phyloP scores from a whole-genome alignment of 2,797 vertebrate genomes.

The Diplodus puntazzo region DNA sequence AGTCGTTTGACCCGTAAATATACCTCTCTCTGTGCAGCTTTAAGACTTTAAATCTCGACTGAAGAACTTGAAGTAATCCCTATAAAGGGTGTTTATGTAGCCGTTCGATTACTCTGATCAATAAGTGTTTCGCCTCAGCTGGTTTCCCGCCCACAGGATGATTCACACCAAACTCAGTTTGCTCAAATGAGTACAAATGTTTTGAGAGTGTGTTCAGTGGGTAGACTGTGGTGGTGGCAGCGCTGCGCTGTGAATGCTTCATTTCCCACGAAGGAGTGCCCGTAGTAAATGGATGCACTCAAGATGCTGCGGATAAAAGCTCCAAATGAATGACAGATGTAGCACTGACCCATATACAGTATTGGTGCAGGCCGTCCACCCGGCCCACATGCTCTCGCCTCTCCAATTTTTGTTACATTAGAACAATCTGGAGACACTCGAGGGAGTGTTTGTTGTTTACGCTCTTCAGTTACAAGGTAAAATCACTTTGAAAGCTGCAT shows the following conservation, averaged over 20 bases:
- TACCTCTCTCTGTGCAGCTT: constrained; percentile 1
- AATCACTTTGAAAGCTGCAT: constrained; percentile 39
- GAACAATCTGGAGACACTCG: constrained; percentile 50
- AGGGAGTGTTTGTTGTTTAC: constrained; percentile 36
- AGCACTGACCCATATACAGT: constrained; percentile 39
- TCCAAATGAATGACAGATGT: constrained; percentile 60
- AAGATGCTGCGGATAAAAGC: constrained; percentile 67
- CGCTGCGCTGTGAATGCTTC: constrained; percentile 35
- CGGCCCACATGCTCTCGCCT: constrained; percentile 23
- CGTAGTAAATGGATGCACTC: constrained; percentile 68
- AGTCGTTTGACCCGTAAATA: background rate
- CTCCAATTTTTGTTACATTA: constrained; percentile 51
- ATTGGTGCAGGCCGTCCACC: constrained; percentile 23
- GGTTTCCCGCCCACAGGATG: constrained; percentile 6
- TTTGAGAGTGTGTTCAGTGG: constrained; percentile 22
- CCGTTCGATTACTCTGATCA: constrained; percentile 7
- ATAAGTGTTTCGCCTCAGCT: constrained; percentile 14
- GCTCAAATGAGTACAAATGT: constrained; percentile 33
- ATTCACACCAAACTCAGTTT: constrained; percentile 19
- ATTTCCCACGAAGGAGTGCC: constrained; percentile 50
- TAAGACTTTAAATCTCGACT: background rate
- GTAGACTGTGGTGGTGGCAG: constrained; percentile 26
- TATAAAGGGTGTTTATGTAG: constrained; percentile 1
- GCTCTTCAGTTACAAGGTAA: constrained; percentile 28
- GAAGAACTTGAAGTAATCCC: background rate